Percentiles rank a stretch among this genome's conserved stretches.
These are phyloP conservation scores for Zonotrichia leucophrys DNA, from an alignment of 2,113 vertebrate genomes.

Conservation along the genomic window DNA sequence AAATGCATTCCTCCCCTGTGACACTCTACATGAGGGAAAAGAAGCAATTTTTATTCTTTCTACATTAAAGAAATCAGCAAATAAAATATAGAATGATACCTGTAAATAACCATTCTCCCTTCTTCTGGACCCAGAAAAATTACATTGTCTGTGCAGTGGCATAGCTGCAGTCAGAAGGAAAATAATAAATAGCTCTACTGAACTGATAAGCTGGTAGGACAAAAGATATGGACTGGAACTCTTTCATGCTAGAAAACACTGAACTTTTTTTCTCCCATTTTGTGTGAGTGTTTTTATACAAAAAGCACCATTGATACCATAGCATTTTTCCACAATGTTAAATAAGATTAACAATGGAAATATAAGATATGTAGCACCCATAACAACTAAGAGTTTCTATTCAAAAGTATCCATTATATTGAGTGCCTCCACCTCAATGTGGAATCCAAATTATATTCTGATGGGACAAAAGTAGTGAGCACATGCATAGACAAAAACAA, in stretches of 20 bases:
- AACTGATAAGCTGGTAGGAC: neutral
- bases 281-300: neutral
- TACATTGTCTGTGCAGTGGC: neutral
- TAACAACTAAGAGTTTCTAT: neutral
- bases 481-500: neutral
- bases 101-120: neutral
- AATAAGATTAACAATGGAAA: neutral
- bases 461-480: neutral
- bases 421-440: neutral
- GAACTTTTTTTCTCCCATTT: neutral
- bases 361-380: neutral
- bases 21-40: neutral
- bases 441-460: neutral
- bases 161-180: neutral
- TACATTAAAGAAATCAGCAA: neutral
- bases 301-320: neutral
- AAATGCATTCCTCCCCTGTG: neutral
- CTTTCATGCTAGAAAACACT: neutral
- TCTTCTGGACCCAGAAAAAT: neutral
- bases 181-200: neutral
- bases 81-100: neutral
- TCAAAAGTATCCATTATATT: neutral
- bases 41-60: neutral
- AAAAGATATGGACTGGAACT: neutral
- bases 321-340: neutral